Conservation (phyloP, 2,113 vertebrate genomes). For the Dascyllus trimaculatus region DNA sequence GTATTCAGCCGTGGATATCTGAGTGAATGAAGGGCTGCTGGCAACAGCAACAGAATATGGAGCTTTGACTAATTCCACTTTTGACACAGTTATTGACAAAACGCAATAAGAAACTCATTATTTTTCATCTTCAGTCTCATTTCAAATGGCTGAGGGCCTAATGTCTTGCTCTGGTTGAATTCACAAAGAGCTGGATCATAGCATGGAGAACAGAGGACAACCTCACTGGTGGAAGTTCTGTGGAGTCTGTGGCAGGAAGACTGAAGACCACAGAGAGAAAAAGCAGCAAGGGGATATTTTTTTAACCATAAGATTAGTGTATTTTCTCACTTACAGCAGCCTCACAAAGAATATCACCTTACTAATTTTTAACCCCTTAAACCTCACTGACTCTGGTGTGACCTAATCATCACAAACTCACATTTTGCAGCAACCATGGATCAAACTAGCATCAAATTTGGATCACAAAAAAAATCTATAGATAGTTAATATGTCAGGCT, state of each 20-base stretch:
- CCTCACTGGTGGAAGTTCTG: conserved; percentile 53
- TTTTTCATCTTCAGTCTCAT: conserved; percentile 82
- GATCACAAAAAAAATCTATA: too few species aligned
- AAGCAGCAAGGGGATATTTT: conserved; percentile 14
- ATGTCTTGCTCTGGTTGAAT: conserved; percentile 79
- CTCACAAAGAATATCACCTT: not conserved
- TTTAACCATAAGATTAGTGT: conserved; percentile 17
- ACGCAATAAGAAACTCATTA: conserved; percentile 87
- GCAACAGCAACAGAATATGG: conserved; percentile 79
- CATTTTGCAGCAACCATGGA: not conserved
- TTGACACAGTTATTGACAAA: conserved; percentile 88
- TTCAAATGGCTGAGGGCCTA: conserved; percentile 77
- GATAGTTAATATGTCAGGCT: too few species aligned
- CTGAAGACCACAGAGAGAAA: conserved; percentile 61
- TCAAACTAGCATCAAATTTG: not conserved
- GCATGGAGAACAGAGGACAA: conserved; percentile 67
- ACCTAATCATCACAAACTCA: not conserved
- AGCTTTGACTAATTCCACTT: conserved; percentile 89
- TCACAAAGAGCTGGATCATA: conserved; percentile 74
- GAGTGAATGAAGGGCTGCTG: conserved; percentile 84
- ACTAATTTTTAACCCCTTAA: conserved; percentile 21
- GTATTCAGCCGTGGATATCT: conserved; percentile 85
- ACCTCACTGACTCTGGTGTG: not conserved
- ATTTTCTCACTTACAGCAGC: conserved; percentile 1
- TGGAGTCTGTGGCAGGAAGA: conserved; percentile 52